A percentile compares a stretch with the other conserved stretches of the same genome.
These are phyloP conservation scores for Pomacea maculata DNA, from an alignment of 1,140 invertebrate species.

Conservation along the genomic window DNA sequence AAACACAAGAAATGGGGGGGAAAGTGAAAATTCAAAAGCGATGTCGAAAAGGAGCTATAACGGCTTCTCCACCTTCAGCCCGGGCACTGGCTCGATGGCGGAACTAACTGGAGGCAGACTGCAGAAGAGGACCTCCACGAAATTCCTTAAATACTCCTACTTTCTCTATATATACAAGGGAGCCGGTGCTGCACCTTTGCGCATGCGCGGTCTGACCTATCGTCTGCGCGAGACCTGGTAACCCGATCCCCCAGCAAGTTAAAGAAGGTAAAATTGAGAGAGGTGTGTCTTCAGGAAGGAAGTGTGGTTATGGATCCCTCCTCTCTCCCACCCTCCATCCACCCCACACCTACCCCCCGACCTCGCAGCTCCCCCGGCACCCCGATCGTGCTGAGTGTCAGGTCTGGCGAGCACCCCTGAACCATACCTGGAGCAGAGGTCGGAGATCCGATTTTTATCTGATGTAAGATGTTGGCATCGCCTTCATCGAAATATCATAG, in stretches of 20 bases:
- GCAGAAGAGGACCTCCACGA: constrained; percentile 19
- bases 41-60: constrained; percentile 13
- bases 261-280: constrained; percentile 14
- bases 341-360: too few relatives aligned
- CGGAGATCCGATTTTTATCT: background rate
- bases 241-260: constrained; percentile 14
- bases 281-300: background rate
- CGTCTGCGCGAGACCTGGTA: background rate
- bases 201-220: constrained; percentile 19
- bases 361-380: too few relatives aligned
- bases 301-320: background rate
- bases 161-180: constrained; percentile 25
- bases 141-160: constrained; percentile 40
- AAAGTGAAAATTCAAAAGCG: background rate
- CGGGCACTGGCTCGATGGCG: constrained; percentile 4
- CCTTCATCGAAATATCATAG: too few relatives aligned
- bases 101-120: constrained; percentile 25
- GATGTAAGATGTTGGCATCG: background rate
- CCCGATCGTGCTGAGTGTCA: too few relatives aligned
- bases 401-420: too few relatives aligned
- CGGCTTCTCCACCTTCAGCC: constrained; percentile 12
- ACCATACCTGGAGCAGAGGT: too few relatives aligned
- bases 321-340: background rate
- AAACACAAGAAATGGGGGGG: constrained; percentile 2
- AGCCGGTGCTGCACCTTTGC: background rate